A percentile compares a stretch with the other conserved stretches of the same genome.
Evolutionary conservation across 37 sponge, comb jelly and placozoan genomes (phyloP).

Genomic region (Ephydatia muelleri): DNA sequence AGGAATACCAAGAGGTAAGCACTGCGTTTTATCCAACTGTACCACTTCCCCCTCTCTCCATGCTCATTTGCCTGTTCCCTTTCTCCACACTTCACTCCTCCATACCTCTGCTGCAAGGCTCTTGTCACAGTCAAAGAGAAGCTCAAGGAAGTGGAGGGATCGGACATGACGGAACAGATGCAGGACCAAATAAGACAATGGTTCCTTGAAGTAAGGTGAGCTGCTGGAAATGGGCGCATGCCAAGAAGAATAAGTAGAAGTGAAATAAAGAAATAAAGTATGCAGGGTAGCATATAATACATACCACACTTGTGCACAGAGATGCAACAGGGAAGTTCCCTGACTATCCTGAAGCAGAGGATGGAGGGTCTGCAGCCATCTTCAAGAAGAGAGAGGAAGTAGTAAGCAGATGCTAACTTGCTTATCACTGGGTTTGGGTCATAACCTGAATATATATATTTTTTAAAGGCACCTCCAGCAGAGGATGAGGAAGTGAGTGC

Average conservation of each 20-base stretch:
- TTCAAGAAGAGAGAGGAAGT: slow-evolving; percentile 88
- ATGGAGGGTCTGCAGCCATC: slow-evolving; percentile 93
- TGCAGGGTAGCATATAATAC: background rate
- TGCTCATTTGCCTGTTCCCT: too few species aligned
- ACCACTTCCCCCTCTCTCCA: background rate
- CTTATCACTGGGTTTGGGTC: background rate
- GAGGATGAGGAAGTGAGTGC: slow-evolving; percentile 4
- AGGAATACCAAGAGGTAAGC: slow-evolving; percentile 83
- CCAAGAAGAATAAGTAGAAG: background rate
- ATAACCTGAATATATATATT: background rate
- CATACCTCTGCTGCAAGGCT: slow-evolving; percentile 48
- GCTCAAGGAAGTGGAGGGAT: slow-evolving; percentile 90
- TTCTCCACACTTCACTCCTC: background rate
- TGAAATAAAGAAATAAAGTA: background rate
- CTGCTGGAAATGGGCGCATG: background rate
- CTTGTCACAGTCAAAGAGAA: slow-evolving; percentile 88
- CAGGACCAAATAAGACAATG: slow-evolving; percentile 99
- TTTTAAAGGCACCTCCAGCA: background rate
- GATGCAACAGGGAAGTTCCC: slow-evolving; percentile 99
- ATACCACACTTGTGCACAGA: slow-evolving; percentile 37
- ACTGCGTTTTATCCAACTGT: background rate
- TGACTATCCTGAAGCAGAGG: slow-evolving; percentile 92
- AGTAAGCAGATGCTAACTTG: slow-evolving; percentile 5
- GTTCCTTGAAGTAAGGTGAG: slow-evolving; percentile 97
- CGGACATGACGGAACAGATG: slow-evolving; percentile 98